Percentiles rank a stretch among this genome's conserved stretches.
phyloP scores from a whole-genome alignment of 2,113 vertebrate genomes.

The Taurulus bubalis region DNA sequence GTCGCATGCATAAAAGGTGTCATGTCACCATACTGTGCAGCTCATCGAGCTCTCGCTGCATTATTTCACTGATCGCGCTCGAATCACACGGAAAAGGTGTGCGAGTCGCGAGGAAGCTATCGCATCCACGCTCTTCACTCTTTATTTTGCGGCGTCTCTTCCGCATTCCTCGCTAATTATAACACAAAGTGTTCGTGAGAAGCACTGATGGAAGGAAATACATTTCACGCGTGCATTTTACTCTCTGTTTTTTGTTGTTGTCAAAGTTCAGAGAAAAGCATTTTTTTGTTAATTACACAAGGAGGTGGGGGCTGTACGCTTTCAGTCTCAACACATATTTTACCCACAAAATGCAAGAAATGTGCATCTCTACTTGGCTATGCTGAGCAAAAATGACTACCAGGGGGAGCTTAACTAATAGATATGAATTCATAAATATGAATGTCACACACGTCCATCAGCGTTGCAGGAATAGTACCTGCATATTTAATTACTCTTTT shows the following conservation, averaged over 20 bases:
- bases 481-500: constrained; percentile 26
- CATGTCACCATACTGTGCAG: constrained; percentile 41
- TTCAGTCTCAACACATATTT: constrained; percentile 9
- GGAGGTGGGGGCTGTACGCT: background rate
- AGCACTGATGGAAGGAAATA: background rate
- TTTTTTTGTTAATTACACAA: constrained; percentile 9
- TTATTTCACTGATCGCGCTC: constrained; percentile 53
- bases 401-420: constrained; percentile 17
- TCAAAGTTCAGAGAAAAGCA: constrained; percentile 33
- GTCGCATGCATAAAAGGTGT: constrained; percentile 34
- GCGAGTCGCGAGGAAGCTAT: constrained; percentile 54
- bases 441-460: constrained; percentile 48
- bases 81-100: constrained; percentile 17
- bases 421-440: constrained; percentile 52
- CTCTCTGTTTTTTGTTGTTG: no score
- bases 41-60: constrained; percentile 39
- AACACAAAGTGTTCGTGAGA: constrained; percentile 1
- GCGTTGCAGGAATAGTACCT: constrained; percentile 3
- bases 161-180: constrained; percentile 32
- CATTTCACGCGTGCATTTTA: background rate
- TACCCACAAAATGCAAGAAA: constrained; percentile 28
- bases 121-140: constrained; percentile 29
- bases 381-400: constrained; percentile 17
- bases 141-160: constrained; percentile 33
- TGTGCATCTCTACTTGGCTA: background rate